Evolutionary conservation across 1,140 invertebrate genomes (phyloP), one percentile per base, ranked within the genome.

Genomic region (Lasioglossum albipes): DNA sequence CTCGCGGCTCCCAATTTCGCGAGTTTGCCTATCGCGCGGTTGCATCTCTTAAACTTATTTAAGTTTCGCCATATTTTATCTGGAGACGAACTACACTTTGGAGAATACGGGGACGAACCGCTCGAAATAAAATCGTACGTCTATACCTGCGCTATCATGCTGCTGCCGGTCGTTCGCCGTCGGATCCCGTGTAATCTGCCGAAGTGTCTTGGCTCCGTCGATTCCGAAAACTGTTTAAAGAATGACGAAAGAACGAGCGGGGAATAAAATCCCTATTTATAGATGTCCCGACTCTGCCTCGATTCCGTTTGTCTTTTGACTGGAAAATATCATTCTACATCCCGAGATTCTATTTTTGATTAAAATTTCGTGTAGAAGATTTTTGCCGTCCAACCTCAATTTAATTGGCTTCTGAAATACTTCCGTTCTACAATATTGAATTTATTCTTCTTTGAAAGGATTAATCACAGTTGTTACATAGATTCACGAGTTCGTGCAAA

Each of bases 31-130:
- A 88, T 88, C 87, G 74, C 64, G 61, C 84, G 57, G 83, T 80
- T 81, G 87, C 84, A 88, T 88, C 87, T 88, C 71, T 82, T 86
- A 87, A 88, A 88, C 82, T 88, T 88, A 88, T 88, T 88, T 88
- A 88, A 88, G 79, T 88, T 88, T 75, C 61, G 78, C 82, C 79
- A 79, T 88, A 88, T 88, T 86, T 88, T 88, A 88, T 86, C 74
- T 49, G 22, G 66, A 27, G 49, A 27, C 52, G 78, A 77, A 81
- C 78, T 78, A 87, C 82, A 76, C 80, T 82, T 75, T 6, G 66
- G 79, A 76, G 84, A 83, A 79, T 75, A 82, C 49, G 64, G 42
- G 69, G 54, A 83, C 64, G 74, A 75, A 71, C 74, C 62, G 69
- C 71, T 61, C 49, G 75, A 54, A 72, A 72, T 79, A 69, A 87